Evolutionary conservation across 2,113 vertebrate genomes (phyloP).

Genomic region (Cyprinus carpio): DNA sequence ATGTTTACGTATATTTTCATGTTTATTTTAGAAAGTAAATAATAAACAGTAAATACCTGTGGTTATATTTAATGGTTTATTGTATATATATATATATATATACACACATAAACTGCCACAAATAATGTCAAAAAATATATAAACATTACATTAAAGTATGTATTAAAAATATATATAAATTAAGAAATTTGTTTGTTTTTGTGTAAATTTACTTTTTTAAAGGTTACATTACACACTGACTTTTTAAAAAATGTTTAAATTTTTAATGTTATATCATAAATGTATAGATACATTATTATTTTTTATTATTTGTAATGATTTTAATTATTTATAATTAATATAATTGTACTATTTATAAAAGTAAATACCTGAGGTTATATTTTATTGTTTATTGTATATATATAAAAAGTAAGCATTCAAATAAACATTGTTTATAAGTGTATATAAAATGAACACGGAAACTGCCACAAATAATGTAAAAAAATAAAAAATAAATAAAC

Average conservation of each 20-base stretch:
- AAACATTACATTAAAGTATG: background rate
- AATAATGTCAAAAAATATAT: background rate
- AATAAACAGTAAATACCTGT: background rate
- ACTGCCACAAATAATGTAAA: background rate
- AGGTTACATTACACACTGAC: background rate
- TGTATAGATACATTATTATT: background rate
- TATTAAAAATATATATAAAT: background rate
- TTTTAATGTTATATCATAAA: too few species aligned
- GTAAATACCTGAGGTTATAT: too few species aligned
- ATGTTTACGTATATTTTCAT: background rate
- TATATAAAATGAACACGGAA: too few species aligned
- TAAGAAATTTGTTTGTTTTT: background rate
- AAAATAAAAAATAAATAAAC: background rate
- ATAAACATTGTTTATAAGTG: too few species aligned
- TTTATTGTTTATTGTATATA: too few species aligned
- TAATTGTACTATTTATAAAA: too few species aligned
- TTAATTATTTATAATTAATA: too few species aligned
- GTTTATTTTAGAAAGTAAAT: background rate
- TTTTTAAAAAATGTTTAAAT: too few species aligned
- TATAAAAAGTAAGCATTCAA: too few species aligned
- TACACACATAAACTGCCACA: background rate
- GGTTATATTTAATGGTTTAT: too few species aligned
- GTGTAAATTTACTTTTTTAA: too few species aligned
- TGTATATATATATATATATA: background rate
- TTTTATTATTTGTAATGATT: background rate